Evolutionary conservation across 2,113 vertebrate genomes (phyloP).

Genomic region (Rhea americana): DNA sequence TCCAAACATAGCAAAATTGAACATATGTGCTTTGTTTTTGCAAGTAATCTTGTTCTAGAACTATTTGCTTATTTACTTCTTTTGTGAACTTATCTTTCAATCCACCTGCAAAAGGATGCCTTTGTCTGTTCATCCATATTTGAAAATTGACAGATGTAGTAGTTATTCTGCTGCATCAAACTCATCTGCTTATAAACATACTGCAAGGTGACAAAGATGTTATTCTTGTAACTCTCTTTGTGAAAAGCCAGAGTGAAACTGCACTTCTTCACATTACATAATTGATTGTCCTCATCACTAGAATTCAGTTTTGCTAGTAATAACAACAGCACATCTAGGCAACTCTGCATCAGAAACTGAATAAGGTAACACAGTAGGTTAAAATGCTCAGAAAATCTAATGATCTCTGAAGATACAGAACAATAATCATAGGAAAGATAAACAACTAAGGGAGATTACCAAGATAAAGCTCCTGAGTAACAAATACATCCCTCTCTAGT

Average conservation of each 20-base stretch:
- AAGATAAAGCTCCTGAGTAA: not conserved
- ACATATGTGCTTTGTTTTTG: conserved; percentile 10
- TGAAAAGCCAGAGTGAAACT: not conserved
- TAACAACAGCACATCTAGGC: not conserved
- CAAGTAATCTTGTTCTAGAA: not conserved
- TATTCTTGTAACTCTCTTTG: not conserved
- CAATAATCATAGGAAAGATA: not conserved
- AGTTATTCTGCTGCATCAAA: not conserved
- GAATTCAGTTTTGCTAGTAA: not conserved
- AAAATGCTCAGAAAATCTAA: not conserved
- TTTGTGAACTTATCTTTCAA: not conserved
- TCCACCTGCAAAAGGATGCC: not conserved
- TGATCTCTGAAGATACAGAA: not conserved
- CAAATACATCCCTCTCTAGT: not conserved
- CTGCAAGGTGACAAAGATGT: not conserved
- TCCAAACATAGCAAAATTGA: not conserved
- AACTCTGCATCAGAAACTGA: not conserved
- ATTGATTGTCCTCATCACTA: not conserved
- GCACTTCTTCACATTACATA: not conserved
- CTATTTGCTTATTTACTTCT: not conserved
- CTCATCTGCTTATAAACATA: not conserved
- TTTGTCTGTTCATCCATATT: not conserved
- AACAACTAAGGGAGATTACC: not conserved
- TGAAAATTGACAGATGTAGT: not conserved
- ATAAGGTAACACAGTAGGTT: not conserved